Base-by-base conservation (phyloP, 30 jellyfish, hydroid and myxozoan genomes). In the Turritopsis dohrnii region DNA sequence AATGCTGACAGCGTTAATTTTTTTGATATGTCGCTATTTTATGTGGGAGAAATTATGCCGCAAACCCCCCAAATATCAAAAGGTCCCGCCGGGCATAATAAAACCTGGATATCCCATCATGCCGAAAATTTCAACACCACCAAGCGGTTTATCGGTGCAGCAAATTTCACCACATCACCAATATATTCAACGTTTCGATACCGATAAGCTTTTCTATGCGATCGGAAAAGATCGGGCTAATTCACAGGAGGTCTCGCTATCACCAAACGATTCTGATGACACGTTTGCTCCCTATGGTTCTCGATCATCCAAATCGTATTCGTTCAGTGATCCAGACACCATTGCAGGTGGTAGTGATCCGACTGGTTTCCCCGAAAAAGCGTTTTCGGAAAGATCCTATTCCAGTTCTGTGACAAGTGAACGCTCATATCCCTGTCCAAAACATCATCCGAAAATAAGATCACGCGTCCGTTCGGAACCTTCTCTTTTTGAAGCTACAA, bases 381-480 rank as follows among this genome's bases (percentile, higher is more conserved):
- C 77, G 8, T 69, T 7, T 9, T 69, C 77, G 30, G 77, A 69
- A 7, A 41, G 60, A 41, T 41, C 60, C 9, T 41, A 41, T 41
- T 41, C 60, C 60, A 27, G 28, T 19, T n/a, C 31, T 21, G 77
- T 27, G 16, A 27, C 31, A 0, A 69, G 77, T 69, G 77, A 69
- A 1, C 28, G 77, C 9, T 69, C 77, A n/a, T 9, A 60, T 23
- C 73, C 73, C 22, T 60, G 31, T 23, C 16, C 16, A 7, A 69
- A 27, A n/a, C 28, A 69, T n/a, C 77, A 16, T 23, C 28, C 20
- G 25, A 24, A 53, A 77, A 21, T 29, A n/a, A 80, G 53, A 29
- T 21, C 18, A 53, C 31, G 83, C 66, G 54, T 80, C 65, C 52
- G 52, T 24, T 80, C 87, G 20, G 87, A 80, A 30, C 87, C 87